Conservation (phyloP, 2,113 vertebrate species). For the Ceuthmochares aereus region DNA sequence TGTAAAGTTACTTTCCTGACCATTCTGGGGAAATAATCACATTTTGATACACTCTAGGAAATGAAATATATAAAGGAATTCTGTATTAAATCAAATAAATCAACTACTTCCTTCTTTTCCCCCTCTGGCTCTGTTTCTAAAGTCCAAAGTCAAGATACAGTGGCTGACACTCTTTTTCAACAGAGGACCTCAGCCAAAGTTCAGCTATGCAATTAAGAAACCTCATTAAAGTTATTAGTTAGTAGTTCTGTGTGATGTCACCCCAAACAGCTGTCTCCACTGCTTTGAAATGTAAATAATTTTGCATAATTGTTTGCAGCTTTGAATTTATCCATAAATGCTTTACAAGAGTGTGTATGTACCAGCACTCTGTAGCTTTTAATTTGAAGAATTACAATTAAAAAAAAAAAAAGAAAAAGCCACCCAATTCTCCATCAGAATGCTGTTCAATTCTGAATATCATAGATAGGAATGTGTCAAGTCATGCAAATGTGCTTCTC, state of each 20-base stretch:
- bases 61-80: neutral
- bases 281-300: constrained; percentile 69
- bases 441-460: neutral
- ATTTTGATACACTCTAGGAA: neutral
- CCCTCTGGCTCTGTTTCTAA: neutral
- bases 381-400: neutral
- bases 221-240: constrained; percentile 65
- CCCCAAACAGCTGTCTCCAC: constrained; percentile 3
- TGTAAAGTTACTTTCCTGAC: neutral
- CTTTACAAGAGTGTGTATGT: neutral
- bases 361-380: neutral
- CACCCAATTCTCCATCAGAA: neutral
- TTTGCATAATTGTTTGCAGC: neutral
- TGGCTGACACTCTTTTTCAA: constrained; percentile 6
- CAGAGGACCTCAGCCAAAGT: constrained; percentile 9
- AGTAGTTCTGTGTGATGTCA: constrained; percentile 50
- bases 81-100: neutral
- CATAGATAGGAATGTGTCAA: neutral
- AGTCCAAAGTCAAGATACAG: neutral
- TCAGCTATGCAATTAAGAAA: constrained; percentile 57
- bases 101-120: neutral
- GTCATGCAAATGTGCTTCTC: neutral
- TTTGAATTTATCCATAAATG: constrained; percentile 19
- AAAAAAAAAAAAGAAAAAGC: neutral
- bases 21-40: neutral